Evolutionary conservation across 2,888 invertebrate genomes (phyloP).

Genomic region (Ectemnius cavifrons): DNA sequence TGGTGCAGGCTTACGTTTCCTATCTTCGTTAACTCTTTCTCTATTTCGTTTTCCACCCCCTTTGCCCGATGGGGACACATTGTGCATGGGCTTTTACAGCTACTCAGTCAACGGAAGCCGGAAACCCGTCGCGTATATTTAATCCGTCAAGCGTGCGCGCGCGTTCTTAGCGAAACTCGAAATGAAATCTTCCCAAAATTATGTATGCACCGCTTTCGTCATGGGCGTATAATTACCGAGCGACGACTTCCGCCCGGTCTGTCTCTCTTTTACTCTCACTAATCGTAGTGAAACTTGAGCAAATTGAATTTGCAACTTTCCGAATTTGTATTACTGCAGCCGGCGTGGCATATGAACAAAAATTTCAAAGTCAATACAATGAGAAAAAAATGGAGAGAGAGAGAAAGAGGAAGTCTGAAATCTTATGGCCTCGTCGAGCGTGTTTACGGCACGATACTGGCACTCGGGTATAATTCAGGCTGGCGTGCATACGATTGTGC

Average conservation of each 20-base stretch:
- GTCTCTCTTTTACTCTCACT: too few relatives aligned
- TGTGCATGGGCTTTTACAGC: neutral
- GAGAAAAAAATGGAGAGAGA: too few relatives aligned
- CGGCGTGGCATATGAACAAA: too few relatives aligned
- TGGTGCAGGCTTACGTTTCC: conserved; percentile 47
- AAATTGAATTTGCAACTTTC: too few relatives aligned
- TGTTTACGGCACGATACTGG: conserved; percentile 31
- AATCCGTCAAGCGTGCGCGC: neutral
- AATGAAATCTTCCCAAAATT: conserved; percentile 10
- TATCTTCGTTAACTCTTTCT: conserved; percentile 55
- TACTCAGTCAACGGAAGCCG: neutral
- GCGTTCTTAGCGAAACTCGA: conserved; percentile 6
- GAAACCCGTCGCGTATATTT: neutral
- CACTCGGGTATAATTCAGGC: conserved; percentile 25
- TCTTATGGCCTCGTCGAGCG: conserved; percentile 17
- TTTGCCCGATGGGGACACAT: neutral
- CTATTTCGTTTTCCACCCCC: conserved; percentile 38
- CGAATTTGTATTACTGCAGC: too few relatives aligned
- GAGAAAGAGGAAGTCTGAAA: too few relatives aligned
- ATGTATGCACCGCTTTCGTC: neutral
- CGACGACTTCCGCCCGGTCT: too few relatives aligned
- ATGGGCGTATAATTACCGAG: neutral
- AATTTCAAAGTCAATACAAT: too few relatives aligned
- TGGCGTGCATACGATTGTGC: conserved; percentile 20
- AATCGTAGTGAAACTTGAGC: too few relatives aligned